Evolutionary conservation across 2,888 invertebrate species (phyloP).

Genomic region (Ectemnius cavifrons): DNA sequence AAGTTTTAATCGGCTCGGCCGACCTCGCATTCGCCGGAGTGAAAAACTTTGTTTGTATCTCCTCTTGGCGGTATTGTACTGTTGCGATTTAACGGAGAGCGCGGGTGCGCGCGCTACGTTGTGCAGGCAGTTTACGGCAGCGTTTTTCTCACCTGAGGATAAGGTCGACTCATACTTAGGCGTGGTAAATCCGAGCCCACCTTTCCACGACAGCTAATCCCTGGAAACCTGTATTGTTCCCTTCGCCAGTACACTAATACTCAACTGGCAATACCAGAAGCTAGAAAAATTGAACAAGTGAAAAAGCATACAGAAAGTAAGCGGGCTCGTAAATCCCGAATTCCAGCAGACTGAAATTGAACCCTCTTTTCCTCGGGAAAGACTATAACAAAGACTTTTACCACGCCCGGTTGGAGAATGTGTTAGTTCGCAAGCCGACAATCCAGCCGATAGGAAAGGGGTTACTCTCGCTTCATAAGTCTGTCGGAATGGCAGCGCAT

Average conservation of each 20-base stretch:
- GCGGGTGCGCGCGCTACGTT: constrained; percentile 13
- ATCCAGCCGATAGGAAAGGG: too few relatives aligned
- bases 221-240: constrained; percentile 39
- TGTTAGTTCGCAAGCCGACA: too few relatives aligned
- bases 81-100: background rate
- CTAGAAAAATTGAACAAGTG: constrained; percentile 15
- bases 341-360: too few relatives aligned
- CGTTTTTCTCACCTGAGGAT: constrained; percentile 29
- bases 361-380: too few relatives aligned
- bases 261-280: constrained; percentile 38
- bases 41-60: background rate
- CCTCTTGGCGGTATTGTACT: background rate
- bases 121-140: constrained; percentile 10
- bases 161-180: constrained; percentile 50
- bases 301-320: too few relatives aligned
- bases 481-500: background rate
- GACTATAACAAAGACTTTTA: too few relatives aligned
- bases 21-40: background rate
- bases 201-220: constrained; percentile 34
- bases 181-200: constrained; percentile 52
- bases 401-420: too few relatives aligned
- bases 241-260: constrained; percentile 44
- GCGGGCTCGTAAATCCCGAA: too few relatives aligned
- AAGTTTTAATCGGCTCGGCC: background rate
- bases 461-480: too few relatives aligned